phyloP scores from a whole-genome alignment of 2,888 invertebrate genomes.

The Torymus tubicola region DNA sequence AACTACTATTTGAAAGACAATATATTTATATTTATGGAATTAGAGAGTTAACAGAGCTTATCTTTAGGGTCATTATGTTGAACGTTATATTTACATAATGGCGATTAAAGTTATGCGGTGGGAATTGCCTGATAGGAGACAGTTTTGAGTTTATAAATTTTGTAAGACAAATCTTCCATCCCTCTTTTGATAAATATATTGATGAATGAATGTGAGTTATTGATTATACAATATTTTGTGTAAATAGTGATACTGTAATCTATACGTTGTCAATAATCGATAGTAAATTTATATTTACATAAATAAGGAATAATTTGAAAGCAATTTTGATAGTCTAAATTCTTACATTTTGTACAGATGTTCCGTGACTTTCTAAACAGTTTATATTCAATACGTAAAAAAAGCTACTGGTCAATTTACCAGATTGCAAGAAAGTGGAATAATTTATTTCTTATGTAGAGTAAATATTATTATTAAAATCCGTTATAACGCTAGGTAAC shows the following conservation, averaged over 20 bases:
- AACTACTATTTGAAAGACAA: conserved; percentile 66
- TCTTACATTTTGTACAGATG: conserved; percentile 66
- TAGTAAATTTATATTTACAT: conserved; percentile 70
- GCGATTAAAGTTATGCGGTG: conserved; percentile 47
- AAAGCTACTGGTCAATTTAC: conserved; percentile 59
- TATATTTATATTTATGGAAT: conserved; percentile 63
- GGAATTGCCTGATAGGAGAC: conserved; percentile 62
- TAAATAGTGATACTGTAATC: conserved; percentile 68
- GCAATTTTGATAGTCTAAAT: conserved; percentile 61
- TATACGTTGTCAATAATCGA: conserved; percentile 70
- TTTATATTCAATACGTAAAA: conserved; percentile 59
- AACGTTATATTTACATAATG: conserved; percentile 47
- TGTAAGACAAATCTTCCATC: conserved; percentile 65
- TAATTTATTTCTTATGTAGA: conserved; percentile 68
- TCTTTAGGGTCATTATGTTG: conserved; percentile 52
- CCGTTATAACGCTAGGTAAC: conserved; percentile 62
- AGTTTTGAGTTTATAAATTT: conserved; percentile 62
- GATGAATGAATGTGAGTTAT: conserved; percentile 62
- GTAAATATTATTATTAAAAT: conserved; percentile 59
- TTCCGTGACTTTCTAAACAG: conserved; percentile 62
- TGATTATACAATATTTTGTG: conserved; percentile 65
- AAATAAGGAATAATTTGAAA: conserved; percentile 64
- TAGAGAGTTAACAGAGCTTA: conserved; percentile 61
- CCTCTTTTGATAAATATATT: conserved; percentile 68
- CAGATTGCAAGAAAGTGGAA: conserved; percentile 59